phyloP scores from a whole-genome alignment of 1,140 invertebrate genomes.

The Fopius arisanus region DNA sequence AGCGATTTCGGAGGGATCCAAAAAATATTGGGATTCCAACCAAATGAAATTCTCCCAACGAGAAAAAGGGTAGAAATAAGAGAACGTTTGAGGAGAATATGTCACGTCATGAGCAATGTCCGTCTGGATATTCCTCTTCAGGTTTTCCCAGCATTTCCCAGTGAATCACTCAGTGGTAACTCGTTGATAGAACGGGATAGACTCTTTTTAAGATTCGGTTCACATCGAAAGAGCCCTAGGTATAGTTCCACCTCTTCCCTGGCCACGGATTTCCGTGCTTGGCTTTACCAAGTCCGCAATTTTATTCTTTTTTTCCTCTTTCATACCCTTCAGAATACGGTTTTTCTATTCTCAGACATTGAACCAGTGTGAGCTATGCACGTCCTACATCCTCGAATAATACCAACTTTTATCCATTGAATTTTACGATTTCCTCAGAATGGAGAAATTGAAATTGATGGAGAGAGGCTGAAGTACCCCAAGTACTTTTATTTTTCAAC shows the following conservation, averaged over 20 bases:
- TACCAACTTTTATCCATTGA: not conserved
- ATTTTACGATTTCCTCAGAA: not conserved
- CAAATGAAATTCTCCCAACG: too few species aligned
- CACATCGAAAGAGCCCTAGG: constrained; percentile 11
- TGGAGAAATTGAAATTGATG: not conserved
- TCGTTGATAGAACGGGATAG: not conserved
- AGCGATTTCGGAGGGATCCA: too few species aligned
- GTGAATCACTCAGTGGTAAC: constrained; percentile 10
- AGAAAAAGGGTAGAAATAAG: too few species aligned
- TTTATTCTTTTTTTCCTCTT: not conserved
- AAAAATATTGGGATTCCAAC: too few species aligned
- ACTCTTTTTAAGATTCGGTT: constrained; percentile 16
- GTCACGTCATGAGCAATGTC: not conserved
- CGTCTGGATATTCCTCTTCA: constrained; percentile 8
- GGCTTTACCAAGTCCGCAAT: constrained; percentile 13
- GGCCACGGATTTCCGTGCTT: constrained; percentile 20
- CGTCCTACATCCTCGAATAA: not conserved
- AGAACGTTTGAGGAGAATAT: not conserved
- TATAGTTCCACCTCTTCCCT: constrained; percentile 7
- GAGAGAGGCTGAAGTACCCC: not conserved
- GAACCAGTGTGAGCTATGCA: not conserved
- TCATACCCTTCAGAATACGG: not conserved
- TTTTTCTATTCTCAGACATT: not conserved
- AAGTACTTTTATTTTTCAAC: not conserved
- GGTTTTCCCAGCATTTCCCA: not conserved